Conservation (phyloP, 1,140 invertebrate species). For the Samia ricini region DNA sequence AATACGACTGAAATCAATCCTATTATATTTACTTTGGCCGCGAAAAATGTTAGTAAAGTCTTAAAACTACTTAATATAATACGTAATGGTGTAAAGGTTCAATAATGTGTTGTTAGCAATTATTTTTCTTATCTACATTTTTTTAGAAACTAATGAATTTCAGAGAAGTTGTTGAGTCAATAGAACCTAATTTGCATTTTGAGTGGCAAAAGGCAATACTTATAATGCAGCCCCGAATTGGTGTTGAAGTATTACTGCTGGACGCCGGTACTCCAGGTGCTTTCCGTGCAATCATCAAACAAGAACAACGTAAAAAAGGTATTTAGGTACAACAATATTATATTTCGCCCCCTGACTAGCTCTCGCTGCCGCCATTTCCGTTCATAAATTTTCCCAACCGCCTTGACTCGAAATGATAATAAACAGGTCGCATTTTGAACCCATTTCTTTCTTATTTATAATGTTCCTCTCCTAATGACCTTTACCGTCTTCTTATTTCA, state of each 20-base stretch:
- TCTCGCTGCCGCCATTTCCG: slow-evolving; percentile 52
- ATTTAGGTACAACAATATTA: slow-evolving; percentile 40
- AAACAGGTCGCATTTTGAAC: slow-evolving; percentile 57
- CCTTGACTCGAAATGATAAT: slow-evolving; percentile 66
- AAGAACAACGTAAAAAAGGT: slow-evolving; percentile 49
- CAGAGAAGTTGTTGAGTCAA: slow-evolving; percentile 33
- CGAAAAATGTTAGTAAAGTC: slow-evolving; percentile 47
- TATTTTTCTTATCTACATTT: not conserved
- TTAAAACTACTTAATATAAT: not conserved
- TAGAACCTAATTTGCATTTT: slow-evolving; percentile 30
- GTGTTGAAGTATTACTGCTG: slow-evolving; percentile 43
- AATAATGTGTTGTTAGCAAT: too few relatives aligned
- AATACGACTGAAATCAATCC: slow-evolving; percentile 49
- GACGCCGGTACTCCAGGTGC: slow-evolving; percentile 42
- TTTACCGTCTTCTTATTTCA: slow-evolving; percentile 15
- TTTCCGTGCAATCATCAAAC: slow-evolving; percentile 49
- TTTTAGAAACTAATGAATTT: slow-evolving; percentile 42
- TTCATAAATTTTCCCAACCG: slow-evolving; percentile 57
- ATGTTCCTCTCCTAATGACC: slow-evolving; percentile 35
- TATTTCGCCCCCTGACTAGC: slow-evolving; percentile 17
- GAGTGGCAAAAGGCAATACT: slow-evolving; percentile 45
- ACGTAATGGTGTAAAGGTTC: too few relatives aligned
- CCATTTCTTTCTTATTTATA: slow-evolving; percentile 41
- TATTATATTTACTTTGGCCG: slow-evolving; percentile 50
- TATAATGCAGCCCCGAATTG: slow-evolving; percentile 50